Percentiles rank a stretch among this genome's conserved stretches.
phyloP scores from a whole-genome alignment of 1,140 invertebrate species.

The Magallana angulata region DNA sequence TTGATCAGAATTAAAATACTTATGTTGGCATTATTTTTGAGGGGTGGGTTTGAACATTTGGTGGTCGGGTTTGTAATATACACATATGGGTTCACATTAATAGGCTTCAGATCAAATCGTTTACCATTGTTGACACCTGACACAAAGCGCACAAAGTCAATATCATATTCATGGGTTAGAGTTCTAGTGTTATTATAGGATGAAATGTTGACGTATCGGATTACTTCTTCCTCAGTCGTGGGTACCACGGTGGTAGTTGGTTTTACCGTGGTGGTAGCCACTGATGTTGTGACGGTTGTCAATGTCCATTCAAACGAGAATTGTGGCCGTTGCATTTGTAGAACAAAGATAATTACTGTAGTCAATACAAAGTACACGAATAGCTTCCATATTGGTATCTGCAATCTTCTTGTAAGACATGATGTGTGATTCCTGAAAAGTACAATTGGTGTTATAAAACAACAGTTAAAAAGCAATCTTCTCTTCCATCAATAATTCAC shows the following conservation, averaged over 20 bases:
- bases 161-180: neutral
- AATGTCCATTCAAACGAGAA: neutral
- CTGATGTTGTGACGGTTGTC: neutral
- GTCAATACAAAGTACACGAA: neutral
- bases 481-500: neutral
- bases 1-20: constrained; percentile 48
- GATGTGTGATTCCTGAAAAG: neutral
- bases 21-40: neutral
- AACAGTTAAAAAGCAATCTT: no score
- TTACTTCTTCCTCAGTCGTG: neutral
- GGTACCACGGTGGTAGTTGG: neutral
- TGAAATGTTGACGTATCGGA: neutral
- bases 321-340: neutral
- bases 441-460: neutral
- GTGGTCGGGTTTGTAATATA: constrained; percentile 1
- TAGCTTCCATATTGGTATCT: constrained; percentile 1
- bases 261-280: neutral
- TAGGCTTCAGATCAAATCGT: neutral
- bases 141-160: constrained; percentile 12
- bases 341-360: neutral
- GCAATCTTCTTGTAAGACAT: neutral
- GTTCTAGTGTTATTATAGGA: neutral
- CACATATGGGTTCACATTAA: neutral
- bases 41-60: neutral
- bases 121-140: neutral